Evolutionary conservation across 2,888 invertebrate species (phyloP).

Genomic region (Lordiphosa fenestrarum): DNA sequence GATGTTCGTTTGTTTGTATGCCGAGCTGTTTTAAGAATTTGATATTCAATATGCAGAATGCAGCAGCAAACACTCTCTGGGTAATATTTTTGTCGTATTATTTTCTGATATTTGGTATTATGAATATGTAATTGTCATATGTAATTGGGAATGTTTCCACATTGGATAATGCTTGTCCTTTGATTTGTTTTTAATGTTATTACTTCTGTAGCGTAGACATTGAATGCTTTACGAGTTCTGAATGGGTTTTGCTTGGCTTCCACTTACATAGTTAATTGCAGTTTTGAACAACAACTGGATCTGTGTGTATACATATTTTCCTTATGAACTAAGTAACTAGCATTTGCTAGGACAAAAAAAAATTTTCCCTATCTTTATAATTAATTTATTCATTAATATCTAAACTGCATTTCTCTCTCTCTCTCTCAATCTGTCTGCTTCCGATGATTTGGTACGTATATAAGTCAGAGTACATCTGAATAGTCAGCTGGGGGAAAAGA

Average conservation of each 20-base stretch:
- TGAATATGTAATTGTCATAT: slow-evolving; percentile 28
- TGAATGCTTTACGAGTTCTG: slow-evolving; percentile 51
- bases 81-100: slow-evolving; percentile 19
- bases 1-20: slow-evolving; percentile 13
- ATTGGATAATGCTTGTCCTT: slow-evolving; percentile 13
- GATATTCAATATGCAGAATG: slow-evolving; percentile 15
- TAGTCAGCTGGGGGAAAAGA: slow-evolving; percentile 21
- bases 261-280: slow-evolving; percentile 1
- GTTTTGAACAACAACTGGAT: slow-evolving; percentile 8
- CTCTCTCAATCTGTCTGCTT: slow-evolving; percentile 4
- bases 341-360: slow-evolving; percentile 65
- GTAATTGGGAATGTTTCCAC: slow-evolving; percentile 8
- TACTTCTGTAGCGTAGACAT: slow-evolving; percentile 64
- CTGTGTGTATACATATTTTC: slow-evolving; percentile 8
- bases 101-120: slow-evolving; percentile 6
- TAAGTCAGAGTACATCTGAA: slow-evolving; percentile 56
- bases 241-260: slow-evolving; percentile 18
- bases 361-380: slow-evolving; percentile 33
- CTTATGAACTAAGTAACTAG: slow-evolving; percentile 33
- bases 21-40: slow-evolving; percentile 3
- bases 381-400: slow-evolving; percentile 35
- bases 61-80: slow-evolving; percentile 5
- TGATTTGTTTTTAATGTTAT: slow-evolving; percentile 5
- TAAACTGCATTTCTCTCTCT: slow-evolving; percentile 37
- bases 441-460: slow-evolving; percentile 53